Evolutionary conservation across 2,797 vertebrate species (phyloP), one percentile per base, ranked within the genome.

Genomic region (Pygocentrus nattereri): DNA sequence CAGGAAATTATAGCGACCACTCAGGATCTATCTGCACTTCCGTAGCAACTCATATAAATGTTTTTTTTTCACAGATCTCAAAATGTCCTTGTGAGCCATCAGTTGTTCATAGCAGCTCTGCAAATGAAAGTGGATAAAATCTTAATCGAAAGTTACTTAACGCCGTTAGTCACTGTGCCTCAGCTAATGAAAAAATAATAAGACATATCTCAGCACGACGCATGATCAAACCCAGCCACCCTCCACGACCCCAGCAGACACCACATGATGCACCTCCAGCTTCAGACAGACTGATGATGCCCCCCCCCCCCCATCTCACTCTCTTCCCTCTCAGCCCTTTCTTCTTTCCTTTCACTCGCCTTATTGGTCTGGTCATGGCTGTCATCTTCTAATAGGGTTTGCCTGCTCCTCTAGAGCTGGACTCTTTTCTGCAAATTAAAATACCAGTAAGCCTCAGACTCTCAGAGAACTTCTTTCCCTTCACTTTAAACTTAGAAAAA

Each of bases 291-390:
- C 61, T 19, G 1, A 49, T 13, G 8, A 70, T 7, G 8, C 25
- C 59, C 4, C 23, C 15, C 34, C 68, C 34, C 38, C 64, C 65
- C 4, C 18, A 15, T 34, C 44, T 19, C n/a, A 31, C 34, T 27
- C 16, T 16, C 19, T 38, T 30, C 47, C 18, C 1, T 56, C 68
- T 77, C 30, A 71, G 2, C 50, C 34, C 7, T 62, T 65, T 54
- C 58, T 65, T 68, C 72, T 59, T 27, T 67, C 58, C 15, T 74
- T 41, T 30, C n/a, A 16, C 30, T 69, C n/a, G n/a, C 30, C 27
- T 13, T 70, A 76, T 85, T 75, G 72, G 85, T 85, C 61, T 67
- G 86, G 88, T 89, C 83, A 90, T 19, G 25, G 74, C 49, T 50
- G 68, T 79, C 69, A 49, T 73, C 69, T 10, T 23, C 69, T 72